A percentile compares a stretch with the other conserved stretches of the same genome.
phyloP scores from a whole-genome alignment of 2,888 invertebrate genomes.

The Pyrrhosoma nymphula region DNA sequence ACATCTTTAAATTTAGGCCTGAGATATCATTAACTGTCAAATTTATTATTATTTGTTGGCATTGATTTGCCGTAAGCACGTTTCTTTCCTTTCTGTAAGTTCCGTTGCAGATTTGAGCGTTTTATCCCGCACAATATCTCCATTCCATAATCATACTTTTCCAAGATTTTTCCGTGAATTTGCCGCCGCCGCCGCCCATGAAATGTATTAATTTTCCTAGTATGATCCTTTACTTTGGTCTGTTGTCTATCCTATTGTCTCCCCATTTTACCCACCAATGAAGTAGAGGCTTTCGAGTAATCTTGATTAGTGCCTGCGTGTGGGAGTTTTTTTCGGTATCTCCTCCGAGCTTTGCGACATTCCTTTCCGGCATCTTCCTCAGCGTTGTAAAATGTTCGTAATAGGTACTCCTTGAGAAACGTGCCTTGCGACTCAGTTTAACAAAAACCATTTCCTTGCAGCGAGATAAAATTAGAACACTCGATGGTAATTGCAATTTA shows the following conservation, averaged over 20 bases:
- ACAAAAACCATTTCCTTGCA: neutral
- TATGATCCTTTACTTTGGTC: neutral
- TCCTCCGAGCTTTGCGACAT: neutral
- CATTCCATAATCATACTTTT: neutral
- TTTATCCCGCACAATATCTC: neutral
- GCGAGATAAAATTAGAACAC: neutral
- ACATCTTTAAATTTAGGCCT: too few species aligned
- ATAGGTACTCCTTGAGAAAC: neutral
- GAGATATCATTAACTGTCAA: too few species aligned
- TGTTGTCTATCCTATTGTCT: neutral
- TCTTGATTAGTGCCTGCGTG: neutral
- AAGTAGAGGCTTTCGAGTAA: neutral
- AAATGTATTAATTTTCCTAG: neutral
- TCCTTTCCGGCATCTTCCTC: neutral
- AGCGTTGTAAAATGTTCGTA: neutral
- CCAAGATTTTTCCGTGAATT: neutral
- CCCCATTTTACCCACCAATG: neutral
- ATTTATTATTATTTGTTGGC: too few species aligned
- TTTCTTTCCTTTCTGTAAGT: too few species aligned
- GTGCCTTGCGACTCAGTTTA: neutral
- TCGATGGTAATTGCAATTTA: neutral
- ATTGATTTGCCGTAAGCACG: too few species aligned
- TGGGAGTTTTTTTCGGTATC: neutral
- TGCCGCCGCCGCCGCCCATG: neutral
- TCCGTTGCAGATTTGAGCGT: too few species aligned